Conservation (phyloP, 2,888 invertebrate genomes). For the Isotomurus palustris region DNA sequence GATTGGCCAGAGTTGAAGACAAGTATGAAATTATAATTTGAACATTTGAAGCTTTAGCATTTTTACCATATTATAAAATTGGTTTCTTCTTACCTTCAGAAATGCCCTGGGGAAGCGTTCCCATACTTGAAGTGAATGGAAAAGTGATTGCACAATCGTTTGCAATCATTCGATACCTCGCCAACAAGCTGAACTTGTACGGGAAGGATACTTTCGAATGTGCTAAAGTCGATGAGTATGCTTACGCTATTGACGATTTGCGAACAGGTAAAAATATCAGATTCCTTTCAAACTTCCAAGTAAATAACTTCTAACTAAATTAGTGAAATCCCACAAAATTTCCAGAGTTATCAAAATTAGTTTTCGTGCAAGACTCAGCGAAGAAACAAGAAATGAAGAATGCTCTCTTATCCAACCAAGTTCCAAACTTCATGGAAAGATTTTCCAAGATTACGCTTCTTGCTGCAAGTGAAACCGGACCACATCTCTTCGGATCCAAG, state of each 20-base stretch:
- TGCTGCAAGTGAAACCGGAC: no score
- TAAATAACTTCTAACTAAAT: no score
- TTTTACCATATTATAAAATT: no score
- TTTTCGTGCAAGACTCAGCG: no score
- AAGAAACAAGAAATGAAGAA: no score
- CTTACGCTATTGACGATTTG: conserved; percentile 6
- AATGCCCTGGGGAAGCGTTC: conserved; percentile 9
- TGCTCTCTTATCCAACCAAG: no score
- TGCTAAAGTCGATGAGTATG: conserved; percentile 10
- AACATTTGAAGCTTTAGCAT: no score
- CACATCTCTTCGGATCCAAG: conserved; percentile 1
- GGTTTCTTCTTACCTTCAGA: background rate
- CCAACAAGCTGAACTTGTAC: conserved; percentile 1
- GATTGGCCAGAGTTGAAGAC: conserved; percentile 1
- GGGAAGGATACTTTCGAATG: conserved; percentile 3
- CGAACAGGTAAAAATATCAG: conserved; percentile 6
- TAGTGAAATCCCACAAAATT: no score
- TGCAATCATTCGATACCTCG: conserved; percentile 10
- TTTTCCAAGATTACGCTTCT: no score
- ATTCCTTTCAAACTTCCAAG: no score
- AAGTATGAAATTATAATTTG: background rate
- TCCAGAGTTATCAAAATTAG: no score
- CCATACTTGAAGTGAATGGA: conserved; percentile 6
- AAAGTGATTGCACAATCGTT: background rate
- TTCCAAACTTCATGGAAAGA: no score